Base-by-base conservation (phyloP, 2,888 invertebrate genomes). In the Leptinotarsa peninsularis region DNA sequence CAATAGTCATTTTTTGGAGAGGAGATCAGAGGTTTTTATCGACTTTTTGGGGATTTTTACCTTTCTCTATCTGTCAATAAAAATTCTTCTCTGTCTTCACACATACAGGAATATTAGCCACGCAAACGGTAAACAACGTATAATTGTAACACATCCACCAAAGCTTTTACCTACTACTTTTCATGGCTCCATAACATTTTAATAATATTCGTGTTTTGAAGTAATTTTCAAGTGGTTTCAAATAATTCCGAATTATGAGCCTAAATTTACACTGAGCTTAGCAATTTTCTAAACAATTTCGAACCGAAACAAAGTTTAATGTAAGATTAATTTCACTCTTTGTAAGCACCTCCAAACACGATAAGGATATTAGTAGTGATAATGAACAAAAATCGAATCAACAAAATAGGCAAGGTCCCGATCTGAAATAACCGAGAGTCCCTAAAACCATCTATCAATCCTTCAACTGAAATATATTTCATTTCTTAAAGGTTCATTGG, bases 181-280 rank as follows among this genome's bases (percentile, higher is more conserved):
- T 63, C 63, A 27, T 63, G 43, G 63, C 63, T 43, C 23, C 63
- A 43, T 63, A 63, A 63, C 63, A 63, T 63, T 82, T 82, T 81
- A 81, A 82, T 82, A 83, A 82, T 80, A 82, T 83, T 80, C 80
- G 82, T 81, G 80, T 81, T 79, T 79, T 73, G 66, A 71, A 76
- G 81, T 77, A 79, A 81, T 81, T 78, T 77, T 78, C 77, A 71
- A 80, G 81, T 79, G 80, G 80, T 79, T 79, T 79, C 79, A 76
- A 81, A 78, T 81, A 78, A 79, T 81, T 78, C 73, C 76, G 63
- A 78, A 80, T 79, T 79, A 79, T 78, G 72, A 74, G 76, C 71
- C 71, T 71, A 76, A 77, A 78, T 78, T 78, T 81, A 76, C 81
- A 79, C 78, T 76, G 56, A 72, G 73, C 81, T 76, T 71, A 71